A percentile compares a stretch with the other conserved stretches of the same genome.
Evolutionary conservation across 2,797 vertebrate genomes (phyloP).

Genomic region (Austrolebias charrua): DNA sequence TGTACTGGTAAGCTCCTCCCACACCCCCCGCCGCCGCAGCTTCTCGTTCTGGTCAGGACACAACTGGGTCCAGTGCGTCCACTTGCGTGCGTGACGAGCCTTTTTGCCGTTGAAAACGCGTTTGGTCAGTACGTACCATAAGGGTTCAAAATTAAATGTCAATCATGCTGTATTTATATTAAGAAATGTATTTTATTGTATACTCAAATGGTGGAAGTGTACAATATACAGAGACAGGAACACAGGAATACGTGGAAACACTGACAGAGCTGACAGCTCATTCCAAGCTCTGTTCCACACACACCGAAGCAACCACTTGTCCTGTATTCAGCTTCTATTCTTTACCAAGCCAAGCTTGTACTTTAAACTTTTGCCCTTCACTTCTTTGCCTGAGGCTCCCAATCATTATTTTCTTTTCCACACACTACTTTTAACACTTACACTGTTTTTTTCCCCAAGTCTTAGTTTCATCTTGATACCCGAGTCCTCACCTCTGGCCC

Average conservation of each 20-base stretch:
- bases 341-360: constrained; percentile 3
- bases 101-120: no score
- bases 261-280: constrained; percentile 22
- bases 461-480: constrained; percentile 37
- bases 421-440: constrained; percentile 11
- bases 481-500: constrained; percentile 15
- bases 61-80: no score
- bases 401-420: constrained; percentile 20
- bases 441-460: constrained; percentile 31
- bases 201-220: neutral
- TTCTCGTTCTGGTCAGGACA: no score
- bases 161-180: no score
- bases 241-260: neutral
- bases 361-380: constrained; percentile 15
- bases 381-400: constrained; percentile 11
- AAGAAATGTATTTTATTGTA: neutral
- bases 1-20: no score
- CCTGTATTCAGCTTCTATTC: constrained; percentile 17
- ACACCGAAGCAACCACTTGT: constrained; percentile 1
- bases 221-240: neutral
- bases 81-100: no score
- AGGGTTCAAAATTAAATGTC: neutral
- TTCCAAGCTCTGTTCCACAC: constrained; percentile 11
- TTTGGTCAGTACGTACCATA: no score
- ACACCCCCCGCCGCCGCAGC: no score